A percentile compares a stretch with the other conserved stretches of the same genome.
phyloP scores from a whole-genome alignment of 2,888 invertebrate species.

The Chrysolina haemoptera region DNA sequence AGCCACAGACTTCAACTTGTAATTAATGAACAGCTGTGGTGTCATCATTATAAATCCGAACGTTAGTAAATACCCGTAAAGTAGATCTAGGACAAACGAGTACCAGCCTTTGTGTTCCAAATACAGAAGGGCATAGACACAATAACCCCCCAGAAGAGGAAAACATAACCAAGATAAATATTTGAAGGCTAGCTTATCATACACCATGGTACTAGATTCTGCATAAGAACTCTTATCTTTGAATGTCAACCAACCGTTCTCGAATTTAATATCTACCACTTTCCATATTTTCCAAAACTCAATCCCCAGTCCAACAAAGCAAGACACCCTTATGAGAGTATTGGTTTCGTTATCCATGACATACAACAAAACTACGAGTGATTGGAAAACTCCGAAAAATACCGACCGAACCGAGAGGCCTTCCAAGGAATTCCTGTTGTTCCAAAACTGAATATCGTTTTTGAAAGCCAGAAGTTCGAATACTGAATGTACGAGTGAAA shows the following conservation, averaged over 20 bases:
- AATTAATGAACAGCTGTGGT: conserved; percentile 99
- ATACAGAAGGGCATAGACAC: conserved; percentile 94
- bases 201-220: conserved; percentile 92
- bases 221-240: conserved; percentile 98
- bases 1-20: conserved; percentile 98
- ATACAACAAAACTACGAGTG: conserved; percentile 94
- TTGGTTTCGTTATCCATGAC: conserved; percentile 99
- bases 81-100: conserved; percentile 95
- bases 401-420: conserved; percentile 98
- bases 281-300: conserved; percentile 99
- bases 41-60: conserved; percentile 99
- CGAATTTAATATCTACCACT: conserved; percentile 87
- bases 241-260: conserved; percentile 85
- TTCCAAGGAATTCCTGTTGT: conserved; percentile 95
- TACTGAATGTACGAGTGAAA: conserved; percentile 96
- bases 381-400: conserved; percentile 98
- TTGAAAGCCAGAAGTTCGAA: conserved; percentile 99
- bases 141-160: conserved; percentile 94
- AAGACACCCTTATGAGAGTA: conserved; percentile 93
- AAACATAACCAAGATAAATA: conserved; percentile 97
- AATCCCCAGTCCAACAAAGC: conserved; percentile 94
- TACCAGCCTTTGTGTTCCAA: conserved; percentile 99
- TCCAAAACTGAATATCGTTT: conserved; percentile 99
- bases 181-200: conserved; percentile 95
- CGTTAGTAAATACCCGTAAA: conserved; percentile 97